These are phyloP conservation scores for Rallus crepitans DNA, from an alignment of 2,797 vertebrate genomes.

Conservation along the genomic window DNA sequence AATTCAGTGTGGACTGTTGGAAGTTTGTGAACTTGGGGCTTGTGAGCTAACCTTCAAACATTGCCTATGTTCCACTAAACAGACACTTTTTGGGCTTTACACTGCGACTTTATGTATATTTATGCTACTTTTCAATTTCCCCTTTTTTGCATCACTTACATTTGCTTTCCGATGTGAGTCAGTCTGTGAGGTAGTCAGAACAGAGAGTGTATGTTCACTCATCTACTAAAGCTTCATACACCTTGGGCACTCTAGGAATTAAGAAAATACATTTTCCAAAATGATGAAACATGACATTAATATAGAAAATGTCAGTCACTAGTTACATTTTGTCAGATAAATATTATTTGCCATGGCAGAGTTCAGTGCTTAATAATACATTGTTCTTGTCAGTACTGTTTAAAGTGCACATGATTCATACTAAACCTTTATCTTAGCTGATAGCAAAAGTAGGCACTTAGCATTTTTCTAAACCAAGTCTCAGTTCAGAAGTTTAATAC, in stretches of 20 bases:
- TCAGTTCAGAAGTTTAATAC: constrained; percentile 54
- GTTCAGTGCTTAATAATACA: constrained; percentile 40
- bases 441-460: constrained; percentile 26
- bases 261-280: constrained; percentile 35
- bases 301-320: constrained; percentile 47
- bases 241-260: constrained; percentile 37
- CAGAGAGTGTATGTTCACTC: neutral
- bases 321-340: constrained; percentile 60
- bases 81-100: neutral
- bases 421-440: constrained; percentile 56
- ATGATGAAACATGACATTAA: constrained; percentile 41
- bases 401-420: constrained; percentile 66
- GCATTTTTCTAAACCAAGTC: constrained; percentile 52
- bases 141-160: neutral
- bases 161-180: neutral
- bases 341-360: constrained; percentile 43
- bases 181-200: neutral
- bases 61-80: neutral
- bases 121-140: neutral
- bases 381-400: constrained; percentile 52
- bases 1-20: neutral
- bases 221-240: neutral
- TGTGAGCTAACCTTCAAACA: neutral
- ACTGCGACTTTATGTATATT: neutral
- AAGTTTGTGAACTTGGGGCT: neutral